Conservation (phyloP, 1,140 invertebrate genomes). For the Orchesella cincta region DNA sequence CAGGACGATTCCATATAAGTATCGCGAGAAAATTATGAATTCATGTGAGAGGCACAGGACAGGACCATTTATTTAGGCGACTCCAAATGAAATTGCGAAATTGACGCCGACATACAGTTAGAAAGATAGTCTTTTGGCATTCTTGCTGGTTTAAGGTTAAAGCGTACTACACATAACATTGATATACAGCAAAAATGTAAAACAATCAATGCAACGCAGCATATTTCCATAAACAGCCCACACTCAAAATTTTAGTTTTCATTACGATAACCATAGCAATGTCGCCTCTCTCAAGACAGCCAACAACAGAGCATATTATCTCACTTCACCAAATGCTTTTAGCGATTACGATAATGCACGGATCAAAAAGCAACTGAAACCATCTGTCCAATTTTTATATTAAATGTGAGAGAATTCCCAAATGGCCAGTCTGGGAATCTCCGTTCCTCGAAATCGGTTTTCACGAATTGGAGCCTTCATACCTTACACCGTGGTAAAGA, state of each 20-base stretch:
- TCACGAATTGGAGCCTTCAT: too few relatives aligned
- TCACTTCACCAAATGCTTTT: too few relatives aligned
- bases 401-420: too few relatives aligned
- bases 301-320: background rate
- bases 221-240: background rate
- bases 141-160: background rate
- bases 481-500: too few relatives aligned
- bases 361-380: too few relatives aligned
- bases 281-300: background rate
- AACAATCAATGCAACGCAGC: background rate
- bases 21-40: slow-evolving; percentile 1
- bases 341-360: too few relatives aligned
- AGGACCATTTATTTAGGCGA: background rate
- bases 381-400: too few relatives aligned
- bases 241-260: background rate
- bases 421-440: too few relatives aligned
- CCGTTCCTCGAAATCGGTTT: too few relatives aligned
- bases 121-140: slow-evolving; percentile 16
- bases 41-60: slow-evolving; percentile 7
- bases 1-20: slow-evolving; percentile 3
- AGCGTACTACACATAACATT: too few relatives aligned
- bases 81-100: background rate
- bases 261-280: background rate
- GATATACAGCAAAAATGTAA: background rate
- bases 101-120: background rate